Evolutionary conservation across 2,888 invertebrate genomes (phyloP).

Genomic region (Orthonychiurus folsomi): DNA sequence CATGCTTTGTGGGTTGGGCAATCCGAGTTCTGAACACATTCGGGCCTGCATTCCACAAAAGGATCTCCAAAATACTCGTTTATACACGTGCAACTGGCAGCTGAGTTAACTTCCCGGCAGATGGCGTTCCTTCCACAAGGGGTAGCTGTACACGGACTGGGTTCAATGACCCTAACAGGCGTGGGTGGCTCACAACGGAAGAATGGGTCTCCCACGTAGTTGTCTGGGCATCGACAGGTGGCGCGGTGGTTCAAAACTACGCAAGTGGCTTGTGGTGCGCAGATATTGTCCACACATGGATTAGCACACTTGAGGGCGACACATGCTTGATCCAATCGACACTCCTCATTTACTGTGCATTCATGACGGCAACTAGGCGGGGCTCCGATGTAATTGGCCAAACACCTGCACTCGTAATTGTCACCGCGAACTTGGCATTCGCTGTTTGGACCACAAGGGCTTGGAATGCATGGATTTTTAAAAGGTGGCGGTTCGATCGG

Average conservation of each 20-base stretch:
- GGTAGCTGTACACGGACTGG: constrained; percentile 57
- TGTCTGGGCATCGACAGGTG: constrained; percentile 35
- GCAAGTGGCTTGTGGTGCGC: constrained; percentile 40
- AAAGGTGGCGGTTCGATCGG: constrained; percentile 33
- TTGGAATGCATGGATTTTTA: constrained; percentile 49
- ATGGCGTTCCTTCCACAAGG: constrained; percentile 77
- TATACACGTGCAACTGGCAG: constrained; percentile 59
- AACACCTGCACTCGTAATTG: constrained; percentile 64
- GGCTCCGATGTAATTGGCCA: constrained; percentile 51
- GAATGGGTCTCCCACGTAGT: constrained; percentile 49
- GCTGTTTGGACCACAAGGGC: constrained; percentile 73
- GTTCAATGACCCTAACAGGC: neutral
- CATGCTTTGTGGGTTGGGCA: constrained; percentile 63
- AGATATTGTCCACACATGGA: constrained; percentile 53
- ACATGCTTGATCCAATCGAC: constrained; percentile 70
- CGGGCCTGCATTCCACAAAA: constrained; percentile 49
- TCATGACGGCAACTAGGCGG: constrained; percentile 62
- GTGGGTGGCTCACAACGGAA: constrained; percentile 44
- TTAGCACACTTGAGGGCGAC: constrained; percentile 76
- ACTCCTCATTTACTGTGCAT: constrained; percentile 79
- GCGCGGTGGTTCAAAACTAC: constrained; percentile 30
- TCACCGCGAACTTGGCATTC: constrained; percentile 63
- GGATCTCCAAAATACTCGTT: constrained; percentile 68
- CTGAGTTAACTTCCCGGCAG: constrained; percentile 58
- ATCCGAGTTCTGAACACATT: constrained; percentile 70